These are phyloP conservation scores for Lethenteron camtschaticum DNA, from an alignment of 2,113 vertebrate genomes.

Conservation along the genomic window DNA sequence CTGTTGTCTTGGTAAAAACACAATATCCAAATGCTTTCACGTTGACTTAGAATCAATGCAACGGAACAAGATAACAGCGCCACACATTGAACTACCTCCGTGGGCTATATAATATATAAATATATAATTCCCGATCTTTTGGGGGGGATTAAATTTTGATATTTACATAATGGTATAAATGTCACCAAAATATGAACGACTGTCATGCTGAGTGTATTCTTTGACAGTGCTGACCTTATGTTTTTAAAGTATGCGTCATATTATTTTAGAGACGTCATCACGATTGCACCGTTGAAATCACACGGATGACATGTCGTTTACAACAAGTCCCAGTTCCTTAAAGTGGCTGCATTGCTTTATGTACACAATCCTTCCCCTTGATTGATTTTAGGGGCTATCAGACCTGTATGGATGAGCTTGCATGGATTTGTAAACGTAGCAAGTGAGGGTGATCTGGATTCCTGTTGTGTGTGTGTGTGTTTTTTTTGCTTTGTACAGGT, in stretches of 20 bases:
- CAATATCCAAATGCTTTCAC: background rate
- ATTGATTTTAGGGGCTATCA: no score
- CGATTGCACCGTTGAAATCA: no score
- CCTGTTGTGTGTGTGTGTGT: conserved; percentile 8
- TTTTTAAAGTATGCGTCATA: background rate
- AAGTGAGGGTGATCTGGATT: no score
- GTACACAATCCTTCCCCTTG: no score
- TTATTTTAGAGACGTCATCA: no score
- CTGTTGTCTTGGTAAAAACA: conserved; percentile 65
- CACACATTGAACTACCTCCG: background rate
- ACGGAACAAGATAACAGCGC: background rate
- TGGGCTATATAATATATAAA: background rate
- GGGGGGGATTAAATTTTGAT: background rate
- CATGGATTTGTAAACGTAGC: no score
- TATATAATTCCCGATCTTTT: no score
- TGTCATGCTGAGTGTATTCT: conserved; percentile 2
- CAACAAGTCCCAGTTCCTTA: no score
- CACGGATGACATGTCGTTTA: no score
- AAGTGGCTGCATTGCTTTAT: no score
- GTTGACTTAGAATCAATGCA: background rate
- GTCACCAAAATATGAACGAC: background rate
- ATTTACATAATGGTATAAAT: background rate
- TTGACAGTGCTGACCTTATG: conserved; percentile 7
- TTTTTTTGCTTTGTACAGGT: conserved; percentile 27
- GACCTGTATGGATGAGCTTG: no score